A percentile compares a stretch with the other conserved stretches of the same genome.
phyloP scores from a whole-genome alignment of 1,140 invertebrate genomes.

The Thalassaphorura encarpata region DNA sequence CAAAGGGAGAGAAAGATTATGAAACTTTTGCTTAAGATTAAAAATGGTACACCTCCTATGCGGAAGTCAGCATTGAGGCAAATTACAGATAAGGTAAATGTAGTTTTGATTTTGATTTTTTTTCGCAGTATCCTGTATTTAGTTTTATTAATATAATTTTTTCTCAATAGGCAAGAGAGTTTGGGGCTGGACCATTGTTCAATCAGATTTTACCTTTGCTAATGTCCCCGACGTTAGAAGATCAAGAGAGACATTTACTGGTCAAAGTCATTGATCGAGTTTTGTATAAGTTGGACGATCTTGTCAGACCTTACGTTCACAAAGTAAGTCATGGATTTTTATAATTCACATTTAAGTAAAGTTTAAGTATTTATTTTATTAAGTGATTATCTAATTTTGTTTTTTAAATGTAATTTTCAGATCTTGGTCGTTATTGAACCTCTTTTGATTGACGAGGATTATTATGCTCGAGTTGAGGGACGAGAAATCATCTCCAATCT shows the following conservation, averaged over 20 bases:
- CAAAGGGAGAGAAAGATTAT: slow-evolving; percentile 98
- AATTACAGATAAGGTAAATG: slow-evolving; percentile 88
- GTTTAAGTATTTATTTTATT: neutral
- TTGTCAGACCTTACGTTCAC: slow-evolving; percentile 97
- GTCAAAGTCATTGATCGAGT: slow-evolving; percentile 99
- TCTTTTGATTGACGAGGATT: slow-evolving; percentile 97
- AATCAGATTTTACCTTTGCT: slow-evolving; percentile 97
- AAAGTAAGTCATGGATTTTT: slow-evolving; percentile 54
- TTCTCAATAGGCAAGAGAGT: slow-evolving; percentile 63
- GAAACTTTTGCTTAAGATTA: slow-evolving; percentile 96
- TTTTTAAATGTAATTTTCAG: slow-evolving; percentile 38
- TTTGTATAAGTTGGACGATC: slow-evolving; percentile 95
- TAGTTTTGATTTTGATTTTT: neutral
- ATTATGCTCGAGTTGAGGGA: slow-evolving; percentile 98
- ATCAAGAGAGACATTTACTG: slow-evolving; percentile 97
- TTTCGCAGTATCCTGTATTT: neutral
- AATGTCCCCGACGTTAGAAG: slow-evolving; percentile 98
- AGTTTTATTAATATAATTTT: neutral
- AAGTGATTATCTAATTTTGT: slow-evolving; percentile 5
- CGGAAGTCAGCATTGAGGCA: slow-evolving; percentile 93
- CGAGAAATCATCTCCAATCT: slow-evolving; percentile 99
- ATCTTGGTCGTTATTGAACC: slow-evolving; percentile 99
- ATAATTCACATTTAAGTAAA: slow-evolving; percentile 1
- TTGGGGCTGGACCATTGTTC: slow-evolving; percentile 95
- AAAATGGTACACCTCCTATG: slow-evolving; percentile 99